Conservation (phyloP, 2,888 invertebrate species). For the Pandemis cinnamomeana region DNA sequence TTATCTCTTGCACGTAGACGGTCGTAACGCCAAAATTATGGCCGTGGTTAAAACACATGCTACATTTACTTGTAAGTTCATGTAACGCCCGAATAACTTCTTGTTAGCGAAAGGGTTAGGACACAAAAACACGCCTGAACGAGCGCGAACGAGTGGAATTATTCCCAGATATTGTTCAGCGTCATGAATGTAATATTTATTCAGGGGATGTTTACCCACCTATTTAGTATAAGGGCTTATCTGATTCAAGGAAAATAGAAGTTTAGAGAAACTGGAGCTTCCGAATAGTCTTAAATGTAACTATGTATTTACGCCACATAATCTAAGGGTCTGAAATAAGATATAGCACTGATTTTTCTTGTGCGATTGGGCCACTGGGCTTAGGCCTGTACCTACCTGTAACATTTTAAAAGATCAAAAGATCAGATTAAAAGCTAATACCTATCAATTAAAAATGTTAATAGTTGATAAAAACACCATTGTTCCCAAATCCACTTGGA, state of each 20-base stretch:
- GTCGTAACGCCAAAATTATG: slow-evolving; percentile 81
- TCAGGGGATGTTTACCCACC: slow-evolving; percentile 2
- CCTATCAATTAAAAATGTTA: too few species aligned
- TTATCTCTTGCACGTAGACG: slow-evolving; percentile 82
- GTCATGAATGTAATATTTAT: slow-evolving; percentile 19
- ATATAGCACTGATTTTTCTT: background rate
- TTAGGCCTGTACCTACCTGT: too few species aligned
- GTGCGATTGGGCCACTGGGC: background rate
- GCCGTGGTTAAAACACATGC: slow-evolving; percentile 81
- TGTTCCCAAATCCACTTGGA: too few species aligned
- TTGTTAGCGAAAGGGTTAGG: slow-evolving; percentile 67
- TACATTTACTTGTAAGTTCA: slow-evolving; percentile 82
- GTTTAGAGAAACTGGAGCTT: background rate
- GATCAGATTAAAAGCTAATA: too few species aligned
- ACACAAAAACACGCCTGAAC: slow-evolving; percentile 51
- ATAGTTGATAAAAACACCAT: too few species aligned
- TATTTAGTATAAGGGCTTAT: slow-evolving; percentile 9
- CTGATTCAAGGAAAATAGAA: slow-evolving; percentile 3
- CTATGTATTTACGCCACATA: background rate
- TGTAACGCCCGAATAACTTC: slow-evolving; percentile 77
- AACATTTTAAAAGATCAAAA: too few species aligned
- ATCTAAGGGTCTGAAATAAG: background rate
- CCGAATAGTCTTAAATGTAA: too few species aligned
- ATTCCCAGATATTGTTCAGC: slow-evolving; percentile 3
- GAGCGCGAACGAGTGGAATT: slow-evolving; percentile 24